Evolutionary conservation across 2,113 vertebrate species (phyloP).

Genomic region (Mionectes macconnelli): DNA sequence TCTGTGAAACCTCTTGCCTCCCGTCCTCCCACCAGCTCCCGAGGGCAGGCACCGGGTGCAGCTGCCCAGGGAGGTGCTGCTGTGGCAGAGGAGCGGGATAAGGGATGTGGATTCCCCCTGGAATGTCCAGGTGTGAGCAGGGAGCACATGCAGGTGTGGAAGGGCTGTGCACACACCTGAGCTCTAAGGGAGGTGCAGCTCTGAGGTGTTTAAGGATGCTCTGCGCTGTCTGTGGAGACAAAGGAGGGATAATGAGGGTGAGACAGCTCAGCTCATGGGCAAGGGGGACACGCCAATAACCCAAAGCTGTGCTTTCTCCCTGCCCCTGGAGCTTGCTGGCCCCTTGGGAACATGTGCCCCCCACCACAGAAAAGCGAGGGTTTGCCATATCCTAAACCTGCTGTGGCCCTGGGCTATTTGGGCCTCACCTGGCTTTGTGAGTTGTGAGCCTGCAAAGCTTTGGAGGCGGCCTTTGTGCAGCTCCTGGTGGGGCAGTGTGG

Average conservation of each 20-base stretch:
- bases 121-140: not conserved
- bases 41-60: not conserved
- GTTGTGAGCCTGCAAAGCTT: not conserved
- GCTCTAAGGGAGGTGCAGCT: not conserved
- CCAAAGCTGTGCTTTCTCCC: not conserved
- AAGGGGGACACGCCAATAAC: too few relatives aligned
- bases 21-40: not conserved
- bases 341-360: not conserved
- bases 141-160: rapidly evolving
- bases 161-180: not conserved
- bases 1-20: not conserved
- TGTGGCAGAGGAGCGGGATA: not conserved
- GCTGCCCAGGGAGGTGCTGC: not conserved
- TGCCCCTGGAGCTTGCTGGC: not conserved
- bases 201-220: rapidly evolving
- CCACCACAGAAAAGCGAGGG: rapidly evolving
- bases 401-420: rapidly evolving
- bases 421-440: not conserved
- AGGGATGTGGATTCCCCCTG: rapidly evolving
- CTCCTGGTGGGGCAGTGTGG: rapidly evolving
- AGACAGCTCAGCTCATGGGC: not conserved
- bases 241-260: not conserved
- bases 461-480: not conserved
- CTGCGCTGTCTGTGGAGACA: not conserved
- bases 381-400: rapidly evolving